Evolutionary conservation across 2,113 vertebrate species (phyloP), one percentile per base, ranked within the genome.

Genomic region (Pseudopodoces humilis): DNA sequence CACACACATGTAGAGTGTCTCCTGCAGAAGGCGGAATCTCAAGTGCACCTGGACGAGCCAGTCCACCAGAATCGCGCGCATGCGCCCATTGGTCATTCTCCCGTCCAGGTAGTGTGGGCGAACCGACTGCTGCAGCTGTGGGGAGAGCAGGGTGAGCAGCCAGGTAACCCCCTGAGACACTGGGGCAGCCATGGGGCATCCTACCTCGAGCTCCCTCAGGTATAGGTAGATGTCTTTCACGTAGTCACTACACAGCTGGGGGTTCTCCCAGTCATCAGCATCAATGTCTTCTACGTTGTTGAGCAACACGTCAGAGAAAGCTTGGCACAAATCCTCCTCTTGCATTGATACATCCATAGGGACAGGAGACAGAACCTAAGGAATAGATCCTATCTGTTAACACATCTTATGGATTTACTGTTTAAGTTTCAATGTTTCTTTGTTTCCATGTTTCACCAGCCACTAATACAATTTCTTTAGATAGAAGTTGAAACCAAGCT

Each of bases 41-140:
- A 98, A 98, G 95, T 99, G 99, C 35, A 99, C 99, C 93, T 99
- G 99, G 59, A 99, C 98, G 33, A 99, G 98, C 99, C 99, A 99
- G 96, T 99, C 99, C 8, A 99, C 95, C n/a, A 99, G 97, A 31
- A 99, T 98, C 0, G 99, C 98, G 5, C 99, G 97, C 99, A 99
- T 99, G 3, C 98, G 98, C 7, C 97, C 98, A 0, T 98, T 99
- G 94, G 99, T 98, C 0, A 98, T 97, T 41, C 98, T 98, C 8
- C 98, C 99, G 1, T 98, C 96, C 78, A 99, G 98, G 97, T 99
- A 99, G 55, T 79, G 96, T 0, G 98, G 97, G 4, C 88, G 97
- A 1, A 99, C 92, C 0, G 98, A 71, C 49, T 99, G 99, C 97
- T 99, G 96, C 62, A 96, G 80, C 99, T 99, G 97, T 27, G 52